Percentiles rank a stretch among this genome's conserved stretches.
Conservation (phyloP, 92 coral and sea anemone species). For the Micromussa lordhowensis region DNA sequence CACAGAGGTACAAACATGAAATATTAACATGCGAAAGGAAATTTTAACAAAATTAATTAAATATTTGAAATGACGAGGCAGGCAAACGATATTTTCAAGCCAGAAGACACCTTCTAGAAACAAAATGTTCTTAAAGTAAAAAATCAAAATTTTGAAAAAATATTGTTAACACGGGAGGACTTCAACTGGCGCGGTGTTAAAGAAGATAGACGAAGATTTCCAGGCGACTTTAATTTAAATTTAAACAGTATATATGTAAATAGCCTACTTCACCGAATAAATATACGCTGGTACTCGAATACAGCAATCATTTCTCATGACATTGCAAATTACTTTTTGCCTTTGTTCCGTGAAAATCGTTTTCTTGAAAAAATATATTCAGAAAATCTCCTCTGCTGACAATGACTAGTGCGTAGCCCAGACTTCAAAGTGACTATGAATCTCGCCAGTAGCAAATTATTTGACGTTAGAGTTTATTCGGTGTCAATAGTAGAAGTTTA, state of each 20-base stretch:
- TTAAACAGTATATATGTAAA: background rate
- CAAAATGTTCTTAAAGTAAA: background rate
- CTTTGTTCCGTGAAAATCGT: background rate
- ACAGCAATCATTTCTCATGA: conserved; percentile 2
- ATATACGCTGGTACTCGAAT: background rate
- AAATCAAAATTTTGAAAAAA: background rate
- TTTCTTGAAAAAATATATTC: background rate
- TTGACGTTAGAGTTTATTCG: background rate
- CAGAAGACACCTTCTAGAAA: background rate
- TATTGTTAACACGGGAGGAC: background rate
- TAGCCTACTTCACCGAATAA: conserved; percentile 6
- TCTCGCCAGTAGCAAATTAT: background rate
- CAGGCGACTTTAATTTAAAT: conserved; percentile 12
- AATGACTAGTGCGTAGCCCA: background rate
- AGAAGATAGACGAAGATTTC: background rate
- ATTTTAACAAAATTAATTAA: conserved; percentile 7
- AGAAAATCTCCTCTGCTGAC: background rate
- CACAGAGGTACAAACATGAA: background rate
- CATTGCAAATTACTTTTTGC: background rate
- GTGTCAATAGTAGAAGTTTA: background rate
- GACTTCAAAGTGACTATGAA: background rate
- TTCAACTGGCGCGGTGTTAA: background rate
- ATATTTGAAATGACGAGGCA: conserved; percentile 1
- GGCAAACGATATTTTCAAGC: background rate
- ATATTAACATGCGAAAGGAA: background rate